These are phyloP conservation scores for Galago senegalensis DNA, from an alignment of 2,797 vertebrate genomes.

Conservation along the genomic window DNA sequence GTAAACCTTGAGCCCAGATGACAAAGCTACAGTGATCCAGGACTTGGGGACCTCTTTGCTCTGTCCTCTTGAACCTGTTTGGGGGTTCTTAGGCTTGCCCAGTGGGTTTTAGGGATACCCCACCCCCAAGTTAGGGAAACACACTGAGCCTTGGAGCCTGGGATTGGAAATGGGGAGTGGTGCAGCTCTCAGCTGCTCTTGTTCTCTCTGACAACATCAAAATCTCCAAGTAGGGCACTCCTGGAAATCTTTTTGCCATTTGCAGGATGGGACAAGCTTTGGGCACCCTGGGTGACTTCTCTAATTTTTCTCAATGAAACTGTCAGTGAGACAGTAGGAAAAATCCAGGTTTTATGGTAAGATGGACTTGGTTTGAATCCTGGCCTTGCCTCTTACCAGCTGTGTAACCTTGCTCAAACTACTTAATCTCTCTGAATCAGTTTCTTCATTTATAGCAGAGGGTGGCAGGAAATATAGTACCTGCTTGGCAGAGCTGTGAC, in stretches of 20 bases:
- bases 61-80: neutral
- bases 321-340: neutral
- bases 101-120: neutral
- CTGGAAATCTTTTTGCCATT: neutral
- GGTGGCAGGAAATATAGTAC: neutral
- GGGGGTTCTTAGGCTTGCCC: neutral
- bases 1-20: neutral
- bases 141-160: neutral
- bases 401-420: neutral
- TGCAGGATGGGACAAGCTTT: neutral
- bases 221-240: neutral
- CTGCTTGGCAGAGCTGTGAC: neutral
- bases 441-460: conserved; percentile 29
- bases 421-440: conserved; percentile 1
- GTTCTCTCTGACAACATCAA: neutral
- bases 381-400: neutral
- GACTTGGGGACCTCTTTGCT: neutral
- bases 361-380: neutral
- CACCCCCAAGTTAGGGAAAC: neutral
- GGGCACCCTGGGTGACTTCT: neutral
- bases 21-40: neutral
- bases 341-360: neutral
- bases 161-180: no score
- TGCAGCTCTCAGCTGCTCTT: neutral
- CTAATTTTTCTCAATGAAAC: neutral